Percentiles rank a stretch among this genome's conserved stretches.
These are phyloP conservation scores for Sarcophaga rosellei DNA, from an alignment of 2,888 invertebrate species.

Conservation along the genomic window DNA sequence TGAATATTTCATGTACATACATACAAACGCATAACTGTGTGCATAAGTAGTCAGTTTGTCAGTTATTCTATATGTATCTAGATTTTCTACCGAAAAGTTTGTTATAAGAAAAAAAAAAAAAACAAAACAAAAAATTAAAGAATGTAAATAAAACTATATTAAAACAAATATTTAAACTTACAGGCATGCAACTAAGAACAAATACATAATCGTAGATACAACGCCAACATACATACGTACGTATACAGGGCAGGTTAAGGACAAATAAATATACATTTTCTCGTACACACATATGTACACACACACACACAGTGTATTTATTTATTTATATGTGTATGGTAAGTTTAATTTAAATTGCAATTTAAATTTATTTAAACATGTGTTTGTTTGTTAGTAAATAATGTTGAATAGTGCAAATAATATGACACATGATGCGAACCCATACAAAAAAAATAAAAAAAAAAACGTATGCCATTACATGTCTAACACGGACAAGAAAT, in stretches of 20 bases:
- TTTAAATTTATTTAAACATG: conserved; percentile 48
- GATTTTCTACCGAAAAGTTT: conserved; percentile 12
- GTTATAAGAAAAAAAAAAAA: not conserved
- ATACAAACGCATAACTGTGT: not conserved
- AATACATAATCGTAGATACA: not conserved
- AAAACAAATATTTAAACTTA: conserved; percentile 40
- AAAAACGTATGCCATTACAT: conserved; percentile 1
- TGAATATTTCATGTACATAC: not conserved
- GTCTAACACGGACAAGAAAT: conserved; percentile 12
- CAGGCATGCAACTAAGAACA: not conserved
- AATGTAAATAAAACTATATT: conserved; percentile 44
- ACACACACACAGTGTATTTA: not conserved
- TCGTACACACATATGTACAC: not conserved
- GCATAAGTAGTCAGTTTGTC: not conserved
- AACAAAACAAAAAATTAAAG: conserved; percentile 16
- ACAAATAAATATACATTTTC: not conserved
- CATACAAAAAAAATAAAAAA: not conserved
- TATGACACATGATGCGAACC: conserved; percentile 40
- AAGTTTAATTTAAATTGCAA: conserved; percentile 40
- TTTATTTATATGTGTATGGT: not conserved
- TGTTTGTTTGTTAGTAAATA: conserved; percentile 11
- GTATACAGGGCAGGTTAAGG: no score
- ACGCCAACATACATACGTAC: not conserved
- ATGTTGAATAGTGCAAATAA: conserved; percentile 9
- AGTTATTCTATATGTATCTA: not conserved